phyloP scores from a whole-genome alignment of 2,113 vertebrate species.

The Pholis gunnellus region DNA sequence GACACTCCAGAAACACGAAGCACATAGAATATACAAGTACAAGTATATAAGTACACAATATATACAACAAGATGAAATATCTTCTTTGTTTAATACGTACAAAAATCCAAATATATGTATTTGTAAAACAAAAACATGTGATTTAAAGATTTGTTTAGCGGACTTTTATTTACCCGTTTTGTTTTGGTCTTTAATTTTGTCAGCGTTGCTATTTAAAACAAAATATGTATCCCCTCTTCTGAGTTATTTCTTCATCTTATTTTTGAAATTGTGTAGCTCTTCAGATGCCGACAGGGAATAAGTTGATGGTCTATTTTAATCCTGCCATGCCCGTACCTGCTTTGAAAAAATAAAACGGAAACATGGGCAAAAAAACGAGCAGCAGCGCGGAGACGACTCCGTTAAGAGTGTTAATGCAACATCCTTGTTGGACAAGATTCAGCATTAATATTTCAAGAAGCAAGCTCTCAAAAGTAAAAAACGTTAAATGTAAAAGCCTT shows the following conservation, averaged over 20 bases:
- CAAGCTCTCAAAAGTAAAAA: conserved; percentile 54
- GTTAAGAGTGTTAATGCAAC: conserved; percentile 65
- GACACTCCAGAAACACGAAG: no score
- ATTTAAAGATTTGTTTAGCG: background rate
- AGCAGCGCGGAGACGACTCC: background rate
- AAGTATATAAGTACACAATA: no score
- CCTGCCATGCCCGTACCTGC: background rate
- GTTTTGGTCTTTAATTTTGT: background rate
- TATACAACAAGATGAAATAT: no score
- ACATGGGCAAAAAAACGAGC: background rate
- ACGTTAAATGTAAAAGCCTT: conserved; percentile 51
- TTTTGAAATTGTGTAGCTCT: conserved; percentile 6
- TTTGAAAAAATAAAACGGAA: conserved; percentile 7
- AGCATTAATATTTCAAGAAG: conserved; percentile 67
- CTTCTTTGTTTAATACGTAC: background rate
- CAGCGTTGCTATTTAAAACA: background rate
- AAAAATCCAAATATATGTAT: no score
- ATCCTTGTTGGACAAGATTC: conserved; percentile 66
- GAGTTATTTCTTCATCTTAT: background rate
- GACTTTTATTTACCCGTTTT: background rate
- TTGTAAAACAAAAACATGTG: background rate
- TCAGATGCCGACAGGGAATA: background rate
- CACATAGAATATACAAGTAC: no score
- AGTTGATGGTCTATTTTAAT: conserved; percentile 5
- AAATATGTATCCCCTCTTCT: background rate